phyloP scores from a whole-genome alignment of 37 sponge, comb jelly and placozoan species.

The Bolinopsis microptera region DNA sequence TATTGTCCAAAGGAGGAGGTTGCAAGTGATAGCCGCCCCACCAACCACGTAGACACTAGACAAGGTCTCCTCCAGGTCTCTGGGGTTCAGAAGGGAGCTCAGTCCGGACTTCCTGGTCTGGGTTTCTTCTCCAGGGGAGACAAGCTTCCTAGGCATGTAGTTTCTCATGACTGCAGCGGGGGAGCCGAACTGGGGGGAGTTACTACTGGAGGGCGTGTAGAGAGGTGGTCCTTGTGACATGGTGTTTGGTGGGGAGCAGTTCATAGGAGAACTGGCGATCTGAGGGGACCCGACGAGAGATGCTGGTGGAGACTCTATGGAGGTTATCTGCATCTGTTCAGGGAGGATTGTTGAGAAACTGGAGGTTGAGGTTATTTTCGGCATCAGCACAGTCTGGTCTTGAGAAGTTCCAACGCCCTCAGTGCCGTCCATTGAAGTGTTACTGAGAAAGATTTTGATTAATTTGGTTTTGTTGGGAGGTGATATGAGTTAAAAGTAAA shows the following conservation, averaged over 20 bases:
- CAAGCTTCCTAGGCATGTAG: constrained; percentile 23
- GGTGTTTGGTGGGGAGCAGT: neutral
- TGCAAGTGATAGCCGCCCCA: constrained; percentile 54
- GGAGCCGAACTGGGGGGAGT: neutral
- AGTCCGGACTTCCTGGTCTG: neutral
- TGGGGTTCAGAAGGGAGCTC: constrained; percentile 12
- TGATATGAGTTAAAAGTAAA: no score
- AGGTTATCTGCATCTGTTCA: neutral
- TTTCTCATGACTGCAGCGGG: neutral
- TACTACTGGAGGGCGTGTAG: neutral
- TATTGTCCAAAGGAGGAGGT: constrained; percentile 33
- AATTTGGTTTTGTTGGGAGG: no score
- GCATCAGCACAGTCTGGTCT: constrained; percentile 2
- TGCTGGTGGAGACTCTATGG: neutral
- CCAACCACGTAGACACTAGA: constrained; percentile 50
- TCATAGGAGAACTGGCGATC: neutral
- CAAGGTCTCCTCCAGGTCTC: constrained; percentile 26
- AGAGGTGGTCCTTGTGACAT: neutral
- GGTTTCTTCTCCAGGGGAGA: neutral
- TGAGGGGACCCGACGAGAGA: neutral
- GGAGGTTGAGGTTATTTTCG: constrained; percentile 19
- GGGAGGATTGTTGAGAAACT: constrained; percentile 12
- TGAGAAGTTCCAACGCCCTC: neutral
- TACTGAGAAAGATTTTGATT: no score
- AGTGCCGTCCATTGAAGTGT: constrained; percentile 24